Evolutionary conservation across 2,797 vertebrate species (phyloP), one percentile per base, ranked within the genome.

Genomic region (Hydrolagus colliei): DNA sequence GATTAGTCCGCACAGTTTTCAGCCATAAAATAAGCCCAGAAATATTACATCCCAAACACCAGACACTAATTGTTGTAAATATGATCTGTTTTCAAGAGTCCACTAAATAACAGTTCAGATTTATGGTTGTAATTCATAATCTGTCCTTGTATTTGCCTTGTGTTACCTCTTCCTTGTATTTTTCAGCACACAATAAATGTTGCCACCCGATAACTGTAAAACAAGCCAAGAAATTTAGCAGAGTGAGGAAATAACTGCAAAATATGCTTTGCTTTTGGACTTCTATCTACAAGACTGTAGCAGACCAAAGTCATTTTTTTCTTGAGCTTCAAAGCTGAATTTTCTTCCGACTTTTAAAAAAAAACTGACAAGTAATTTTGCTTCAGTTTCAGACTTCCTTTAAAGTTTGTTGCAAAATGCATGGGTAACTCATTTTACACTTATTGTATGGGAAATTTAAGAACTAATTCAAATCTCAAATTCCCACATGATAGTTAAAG

Each of bases 271-370:
- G 32, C 41, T 68, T 41, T 84, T 68, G 20, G 41, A 71, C 79
- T 84, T 84, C 79, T 68, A 41, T 84, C 79, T 84, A 84, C 79
- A 84, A 84, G 79, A 65, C 79, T 84, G 79, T 84, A 20, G 41
- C 65, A 84, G 79, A 71, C 65, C 79, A 71, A 84, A 16, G n/a
- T 41, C 3, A 20, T 84, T 84, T 68, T 27, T 84, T 35, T 84
- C 11, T 68, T n/a, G 32, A 52, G 27, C 63, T 35, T 52, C 67
- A 84, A 82, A 67, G 27, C 27, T 68, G 16, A 82, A 84, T 67
- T 32, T 84, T 41, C 2, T 52, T 52, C 3, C 6, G 41, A 52
- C 41, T 52, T 52, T 52, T 52, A n/a, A 41, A 11, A 32, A 41
- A 82, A 71, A 84, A 35, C 79, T 84, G 79, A 84, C 65, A 84